Percentiles rank a stretch among this genome's conserved stretches.
phyloP scores from a whole-genome alignment of 23 tunicate species.

The Styela clava region DNA sequence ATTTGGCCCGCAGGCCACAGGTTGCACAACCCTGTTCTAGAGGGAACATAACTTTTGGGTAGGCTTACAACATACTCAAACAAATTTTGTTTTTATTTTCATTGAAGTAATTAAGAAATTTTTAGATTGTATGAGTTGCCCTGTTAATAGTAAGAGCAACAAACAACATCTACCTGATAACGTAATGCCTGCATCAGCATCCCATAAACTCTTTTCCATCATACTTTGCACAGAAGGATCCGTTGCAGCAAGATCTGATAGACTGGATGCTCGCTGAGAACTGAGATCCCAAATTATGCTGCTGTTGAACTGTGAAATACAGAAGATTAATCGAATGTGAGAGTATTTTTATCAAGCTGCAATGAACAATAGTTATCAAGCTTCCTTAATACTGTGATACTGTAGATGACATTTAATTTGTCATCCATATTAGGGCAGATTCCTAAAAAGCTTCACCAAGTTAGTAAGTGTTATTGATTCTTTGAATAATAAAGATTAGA shows the following conservation, averaged over 20 bases:
- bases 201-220: slow-evolving; percentile 58
- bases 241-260: slow-evolving; percentile 54
- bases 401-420: not conserved
- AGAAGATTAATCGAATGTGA: not conserved
- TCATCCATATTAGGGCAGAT: not conserved
- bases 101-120: not conserved
- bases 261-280: slow-evolving; percentile 74
- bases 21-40: not conserved
- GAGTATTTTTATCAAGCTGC: no score
- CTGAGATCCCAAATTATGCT: slow-evolving; percentile 1
- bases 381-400: not conserved
- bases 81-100: not conserved
- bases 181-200: slow-evolving; percentile 9
- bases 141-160: not conserved
- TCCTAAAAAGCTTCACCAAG: no score
- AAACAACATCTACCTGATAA: slow-evolving; percentile 25
- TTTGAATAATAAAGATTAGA: no score
- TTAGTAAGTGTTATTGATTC: no score
- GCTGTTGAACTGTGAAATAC: not conserved
- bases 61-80: not conserved
- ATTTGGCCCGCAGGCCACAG: not conserved
- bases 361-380: not conserved
- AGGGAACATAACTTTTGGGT: not conserved
- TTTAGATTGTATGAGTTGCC: not conserved
- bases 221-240: slow-evolving; percentile 94